Conservation (phyloP, 2,113 vertebrate species). For the Scopus umbretta region DNA sequence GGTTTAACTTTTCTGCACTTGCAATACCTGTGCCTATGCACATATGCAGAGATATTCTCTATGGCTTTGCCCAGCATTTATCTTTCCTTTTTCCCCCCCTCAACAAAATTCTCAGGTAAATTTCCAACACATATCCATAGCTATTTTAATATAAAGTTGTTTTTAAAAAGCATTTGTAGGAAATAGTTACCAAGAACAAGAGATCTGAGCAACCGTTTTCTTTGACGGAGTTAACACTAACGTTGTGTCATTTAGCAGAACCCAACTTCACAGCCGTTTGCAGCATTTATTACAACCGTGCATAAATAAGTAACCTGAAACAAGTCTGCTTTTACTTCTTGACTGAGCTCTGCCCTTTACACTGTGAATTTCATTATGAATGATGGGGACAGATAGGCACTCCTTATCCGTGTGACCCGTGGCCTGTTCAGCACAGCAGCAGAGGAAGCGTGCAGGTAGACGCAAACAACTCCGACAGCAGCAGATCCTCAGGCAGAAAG, state of each 20-base stretch:
- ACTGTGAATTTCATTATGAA: accelerated
- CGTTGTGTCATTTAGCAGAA: neutral
- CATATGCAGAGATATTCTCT: neutral
- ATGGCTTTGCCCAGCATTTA: neutral
- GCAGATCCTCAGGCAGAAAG: neutral
- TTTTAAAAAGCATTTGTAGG: neutral
- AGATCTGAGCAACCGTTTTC: neutral
- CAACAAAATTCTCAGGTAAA: neutral
- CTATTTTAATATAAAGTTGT: neutral
- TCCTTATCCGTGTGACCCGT: accelerated
- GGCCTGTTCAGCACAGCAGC: neutral
- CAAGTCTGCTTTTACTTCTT: neutral
- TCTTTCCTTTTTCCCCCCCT: accelerated
- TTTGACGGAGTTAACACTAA: neutral
- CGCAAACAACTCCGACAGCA: accelerated
- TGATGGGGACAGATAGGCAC: neutral
- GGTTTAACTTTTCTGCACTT: neutral
- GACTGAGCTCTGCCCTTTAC: neutral
- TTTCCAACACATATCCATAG: neutral
- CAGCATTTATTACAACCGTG: neutral
- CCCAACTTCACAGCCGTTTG: neutral
- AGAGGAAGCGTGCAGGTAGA: neutral
- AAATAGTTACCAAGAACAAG: neutral
- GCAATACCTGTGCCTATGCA: neutral
- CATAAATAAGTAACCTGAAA: neutral